Conservation (phyloP, 1,140 invertebrate species). For the Drosophila chauvacae region DNA sequence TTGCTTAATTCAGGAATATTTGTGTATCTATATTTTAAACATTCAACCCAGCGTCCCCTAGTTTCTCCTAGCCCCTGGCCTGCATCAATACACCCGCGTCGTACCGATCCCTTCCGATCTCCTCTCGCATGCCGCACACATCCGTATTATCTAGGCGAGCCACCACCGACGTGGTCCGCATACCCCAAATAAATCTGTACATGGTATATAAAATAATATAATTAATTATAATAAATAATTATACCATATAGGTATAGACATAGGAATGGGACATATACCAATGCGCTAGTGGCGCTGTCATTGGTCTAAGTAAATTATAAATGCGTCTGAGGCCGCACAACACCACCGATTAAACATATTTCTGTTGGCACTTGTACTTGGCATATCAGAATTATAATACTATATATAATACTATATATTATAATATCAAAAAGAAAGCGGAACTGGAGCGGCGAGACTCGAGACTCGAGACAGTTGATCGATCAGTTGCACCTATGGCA, state of each 20-base stretch:
- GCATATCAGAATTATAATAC: not conserved
- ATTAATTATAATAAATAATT: conserved; percentile 8
- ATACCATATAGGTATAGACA: no score
- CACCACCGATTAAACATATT: conserved; percentile 30
- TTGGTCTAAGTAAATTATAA: conserved; percentile 17
- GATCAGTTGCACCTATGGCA: conserved; percentile 11
- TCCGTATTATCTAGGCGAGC: conserved; percentile 36
- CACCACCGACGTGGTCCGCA: conserved; percentile 31
- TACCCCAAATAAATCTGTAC: conserved; percentile 11
- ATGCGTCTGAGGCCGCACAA: conserved; percentile 14
- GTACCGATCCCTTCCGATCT: conserved; percentile 1
- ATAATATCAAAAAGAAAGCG: conserved; percentile 9
- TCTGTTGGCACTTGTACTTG: not conserved
- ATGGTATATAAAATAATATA: not conserved
- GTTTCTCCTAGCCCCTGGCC: conserved; percentile 16
- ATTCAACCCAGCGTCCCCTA: not conserved
- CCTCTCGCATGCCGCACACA: conserved; percentile 16
- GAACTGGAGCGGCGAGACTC: conserved; percentile 10
- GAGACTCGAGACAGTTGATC: conserved; percentile 7
- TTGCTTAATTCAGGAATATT: no score
- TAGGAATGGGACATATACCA: not conserved
- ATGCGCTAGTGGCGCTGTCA: conserved; percentile 2
- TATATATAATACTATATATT: not conserved
- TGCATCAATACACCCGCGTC: conserved; percentile 10
- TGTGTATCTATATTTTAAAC: not conserved